phyloP scores from a whole-genome alignment of 2,113 vertebrate genomes.

The Semicossyphus pulcher region DNA sequence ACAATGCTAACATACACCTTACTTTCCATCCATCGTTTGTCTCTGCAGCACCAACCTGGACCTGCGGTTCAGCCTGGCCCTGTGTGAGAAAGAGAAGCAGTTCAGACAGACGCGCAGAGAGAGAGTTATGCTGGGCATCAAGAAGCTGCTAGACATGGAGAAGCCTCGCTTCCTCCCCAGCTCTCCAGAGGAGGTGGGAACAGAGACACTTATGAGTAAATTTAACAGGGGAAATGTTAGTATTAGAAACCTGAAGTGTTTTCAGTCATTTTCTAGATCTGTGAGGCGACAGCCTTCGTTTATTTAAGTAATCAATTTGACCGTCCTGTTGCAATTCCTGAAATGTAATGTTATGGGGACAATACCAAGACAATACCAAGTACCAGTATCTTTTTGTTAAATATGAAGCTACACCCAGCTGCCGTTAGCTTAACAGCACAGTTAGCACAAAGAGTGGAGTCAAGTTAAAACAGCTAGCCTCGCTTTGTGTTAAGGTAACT shows the following conservation, averaged over 20 bases:
- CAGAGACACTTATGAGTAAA: no score
- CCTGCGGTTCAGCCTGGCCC: slow-evolving; percentile 92
- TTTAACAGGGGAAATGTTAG: no score
- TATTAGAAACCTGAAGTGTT: no score
- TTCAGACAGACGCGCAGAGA: slow-evolving; percentile 90
- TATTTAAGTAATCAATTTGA: no score
- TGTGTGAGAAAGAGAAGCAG: slow-evolving; percentile 93
- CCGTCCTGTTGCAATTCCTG: no score
- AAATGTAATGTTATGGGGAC: no score
- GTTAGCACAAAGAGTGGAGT: background rate
- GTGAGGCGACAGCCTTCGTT: no score
- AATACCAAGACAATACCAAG: no score
- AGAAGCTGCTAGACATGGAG: slow-evolving; percentile 88
- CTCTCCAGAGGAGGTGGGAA: slow-evolving; percentile 86
- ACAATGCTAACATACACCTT: background rate
- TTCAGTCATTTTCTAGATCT: background rate
- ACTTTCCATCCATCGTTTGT: background rate
- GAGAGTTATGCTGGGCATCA: slow-evolving; percentile 89
- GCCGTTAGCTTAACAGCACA: no score
- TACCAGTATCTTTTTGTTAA: no score
- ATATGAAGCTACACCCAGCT: no score
- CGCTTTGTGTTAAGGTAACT: background rate
- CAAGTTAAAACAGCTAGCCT: background rate
- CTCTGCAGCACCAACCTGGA: slow-evolving; percentile 88
- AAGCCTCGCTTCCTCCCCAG: slow-evolving; percentile 84